Evolutionary conservation across 2,113 vertebrate species (phyloP).

Genomic region (Hirundichthys speculiger): DNA sequence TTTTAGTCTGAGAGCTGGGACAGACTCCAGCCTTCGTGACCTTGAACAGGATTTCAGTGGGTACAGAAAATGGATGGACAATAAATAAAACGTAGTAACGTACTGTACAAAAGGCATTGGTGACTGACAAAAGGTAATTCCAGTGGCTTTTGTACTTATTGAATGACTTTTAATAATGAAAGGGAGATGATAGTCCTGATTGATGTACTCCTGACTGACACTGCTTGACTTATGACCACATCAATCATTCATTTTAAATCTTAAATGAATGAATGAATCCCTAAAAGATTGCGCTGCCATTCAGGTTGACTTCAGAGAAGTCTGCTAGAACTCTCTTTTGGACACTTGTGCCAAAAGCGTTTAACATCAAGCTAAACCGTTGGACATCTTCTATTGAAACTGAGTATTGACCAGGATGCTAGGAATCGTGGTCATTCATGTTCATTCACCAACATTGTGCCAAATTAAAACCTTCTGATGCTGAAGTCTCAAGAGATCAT

Average conservation of each 20-base stretch:
- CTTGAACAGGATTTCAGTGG: neutral
- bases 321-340: no score
- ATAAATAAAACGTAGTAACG: neutral
- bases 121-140: neutral
- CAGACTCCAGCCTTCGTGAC: neutral
- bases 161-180: slow-evolving; percentile 15
- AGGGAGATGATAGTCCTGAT: neutral
- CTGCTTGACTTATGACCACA: neutral
- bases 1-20: neutral
- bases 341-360: no score
- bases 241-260: slow-evolving; percentile 1
- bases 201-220: neutral
- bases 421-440: no score
- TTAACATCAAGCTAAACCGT: no score
- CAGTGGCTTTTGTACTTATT: slow-evolving; percentile 14
- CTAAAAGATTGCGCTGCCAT: no score
- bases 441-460: no score
- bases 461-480: no score
- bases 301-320: no score
- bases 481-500: no score
- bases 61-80: neutral
- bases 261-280: no score
- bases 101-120: neutral
- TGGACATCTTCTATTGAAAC: no score
- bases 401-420: no score